phyloP scores from a whole-genome alignment of 30 jellyfish, hydroid and myxozoan species.

The Mastigias papua region DNA sequence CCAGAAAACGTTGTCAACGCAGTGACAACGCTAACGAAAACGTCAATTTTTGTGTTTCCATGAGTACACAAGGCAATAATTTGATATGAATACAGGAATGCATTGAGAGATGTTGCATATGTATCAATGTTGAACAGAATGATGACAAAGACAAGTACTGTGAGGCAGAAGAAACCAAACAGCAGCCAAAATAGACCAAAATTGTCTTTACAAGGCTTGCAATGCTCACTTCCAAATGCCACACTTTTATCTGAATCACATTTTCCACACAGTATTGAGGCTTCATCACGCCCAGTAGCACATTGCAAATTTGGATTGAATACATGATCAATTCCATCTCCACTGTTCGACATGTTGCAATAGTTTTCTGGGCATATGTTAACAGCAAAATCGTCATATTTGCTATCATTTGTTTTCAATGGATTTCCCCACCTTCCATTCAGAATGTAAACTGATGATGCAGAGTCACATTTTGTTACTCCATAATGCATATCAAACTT shows the following conservation, averaged over 20 bases:
- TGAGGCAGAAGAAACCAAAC: conserved; percentile 12
- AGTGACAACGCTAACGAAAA: conserved; percentile 33
- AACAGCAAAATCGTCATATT: conserved; percentile 23
- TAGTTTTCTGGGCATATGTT: conserved; percentile 43
- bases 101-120: conserved; percentile 83
- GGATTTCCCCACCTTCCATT: conserved; percentile 77
- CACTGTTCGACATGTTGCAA: conserved; percentile 7
- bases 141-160: conserved; percentile 37
- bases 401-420: too few species aligned
- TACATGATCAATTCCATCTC: conserved; percentile 22
- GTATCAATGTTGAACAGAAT: conserved; percentile 71
- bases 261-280: conserved; percentile 73
- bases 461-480: conserved; percentile 51
- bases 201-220: conserved; percentile 42
- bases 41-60: conserved; percentile 46
- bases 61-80: conserved; percentile 57
- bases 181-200: conserved; percentile 39
- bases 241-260: conserved; percentile 68
- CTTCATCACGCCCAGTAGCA: conserved; percentile 55
- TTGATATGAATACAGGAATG: conserved; percentile 79
- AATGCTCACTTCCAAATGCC: conserved; percentile 73
- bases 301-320: conserved; percentile 46
- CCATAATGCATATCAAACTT: conserved; percentile 43
- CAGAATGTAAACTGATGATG: conserved; percentile 38
- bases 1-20: conserved; percentile 66